Evolutionary conservation across 2,113 vertebrate species (phyloP).

Genomic region (Parus major): DNA sequence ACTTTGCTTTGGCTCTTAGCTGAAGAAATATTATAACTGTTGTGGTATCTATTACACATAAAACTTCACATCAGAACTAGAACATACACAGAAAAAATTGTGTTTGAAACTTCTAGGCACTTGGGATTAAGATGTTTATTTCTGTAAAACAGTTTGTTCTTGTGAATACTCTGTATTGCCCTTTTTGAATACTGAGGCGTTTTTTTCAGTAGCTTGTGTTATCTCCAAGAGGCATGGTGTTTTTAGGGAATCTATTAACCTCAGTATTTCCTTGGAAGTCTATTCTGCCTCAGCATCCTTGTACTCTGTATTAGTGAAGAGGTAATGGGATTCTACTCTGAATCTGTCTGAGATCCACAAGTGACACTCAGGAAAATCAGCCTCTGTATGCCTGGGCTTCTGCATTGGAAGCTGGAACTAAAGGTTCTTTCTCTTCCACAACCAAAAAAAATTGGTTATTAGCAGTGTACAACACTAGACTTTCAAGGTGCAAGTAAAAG

Average conservation of each 20-base stretch:
- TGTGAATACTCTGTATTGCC: background rate
- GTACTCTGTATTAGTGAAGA: background rate
- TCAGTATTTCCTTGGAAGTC: background rate
- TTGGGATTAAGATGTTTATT: background rate
- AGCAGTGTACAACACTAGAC: background rate
- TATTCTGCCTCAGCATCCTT: background rate
- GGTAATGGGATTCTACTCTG: background rate
- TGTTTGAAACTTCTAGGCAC: background rate
- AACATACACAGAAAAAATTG: background rate
- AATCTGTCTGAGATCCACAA: background rate
- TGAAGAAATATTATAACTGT: background rate
- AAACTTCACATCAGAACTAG: background rate
- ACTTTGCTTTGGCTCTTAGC: background rate
- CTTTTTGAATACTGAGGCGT: background rate
- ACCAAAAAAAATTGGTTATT: background rate
- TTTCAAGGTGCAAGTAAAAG: background rate
- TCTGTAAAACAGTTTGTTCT: background rate
- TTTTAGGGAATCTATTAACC: background rate
- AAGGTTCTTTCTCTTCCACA: background rate
- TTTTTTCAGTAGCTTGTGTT: background rate
- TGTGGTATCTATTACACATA: background rate
- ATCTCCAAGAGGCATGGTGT: background rate
- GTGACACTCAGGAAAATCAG: background rate
- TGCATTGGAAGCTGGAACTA: background rate
- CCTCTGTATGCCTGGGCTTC: background rate